Conservation (phyloP, 2,113 vertebrate species). For the Galeopterus variegatus region DNA sequence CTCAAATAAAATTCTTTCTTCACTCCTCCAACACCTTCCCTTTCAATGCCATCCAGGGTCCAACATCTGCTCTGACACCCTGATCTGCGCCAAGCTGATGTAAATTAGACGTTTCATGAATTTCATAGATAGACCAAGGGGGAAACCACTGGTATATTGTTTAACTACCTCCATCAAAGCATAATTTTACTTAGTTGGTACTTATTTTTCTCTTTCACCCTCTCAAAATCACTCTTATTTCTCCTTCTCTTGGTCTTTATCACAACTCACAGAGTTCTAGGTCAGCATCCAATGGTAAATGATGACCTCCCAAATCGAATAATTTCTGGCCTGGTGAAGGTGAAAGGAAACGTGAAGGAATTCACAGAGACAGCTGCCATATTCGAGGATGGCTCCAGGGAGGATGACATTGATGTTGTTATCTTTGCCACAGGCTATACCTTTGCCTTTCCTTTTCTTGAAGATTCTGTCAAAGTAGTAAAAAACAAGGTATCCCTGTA, state of each 20-base stretch:
- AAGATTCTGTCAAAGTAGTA: constrained; percentile 86
- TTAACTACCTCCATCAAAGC: not conserved
- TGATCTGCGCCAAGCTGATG: not conserved
- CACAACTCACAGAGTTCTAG: constrained; percentile 84
- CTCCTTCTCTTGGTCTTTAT: constrained; percentile 8
- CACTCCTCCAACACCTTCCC: not conserved
- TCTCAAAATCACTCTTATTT: constrained; percentile 8
- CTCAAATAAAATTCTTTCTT: constrained; percentile 18
- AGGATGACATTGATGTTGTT: constrained; percentile 91
- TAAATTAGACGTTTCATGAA: not conserved
- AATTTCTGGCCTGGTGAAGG: constrained; percentile 90
- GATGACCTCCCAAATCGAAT: constrained; percentile 94
- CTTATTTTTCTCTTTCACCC: not conserved
- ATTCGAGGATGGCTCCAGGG: constrained; percentile 93
- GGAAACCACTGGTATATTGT: not conserved
- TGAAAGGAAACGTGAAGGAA: constrained; percentile 91
- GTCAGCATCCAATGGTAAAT: constrained; percentile 89
- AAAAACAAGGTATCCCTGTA: constrained; percentile 90
- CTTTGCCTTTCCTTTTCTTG: constrained; percentile 92
- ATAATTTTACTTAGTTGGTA: not conserved
- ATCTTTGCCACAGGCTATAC: constrained; percentile 96
- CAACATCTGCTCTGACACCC: not conserved
- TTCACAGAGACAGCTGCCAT: constrained; percentile 90
- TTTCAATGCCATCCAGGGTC: not conserved
- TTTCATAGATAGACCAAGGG: not conserved